phyloP scores from a whole-genome alignment of 1,140 invertebrate species.

The Apis laboriosa region DNA sequence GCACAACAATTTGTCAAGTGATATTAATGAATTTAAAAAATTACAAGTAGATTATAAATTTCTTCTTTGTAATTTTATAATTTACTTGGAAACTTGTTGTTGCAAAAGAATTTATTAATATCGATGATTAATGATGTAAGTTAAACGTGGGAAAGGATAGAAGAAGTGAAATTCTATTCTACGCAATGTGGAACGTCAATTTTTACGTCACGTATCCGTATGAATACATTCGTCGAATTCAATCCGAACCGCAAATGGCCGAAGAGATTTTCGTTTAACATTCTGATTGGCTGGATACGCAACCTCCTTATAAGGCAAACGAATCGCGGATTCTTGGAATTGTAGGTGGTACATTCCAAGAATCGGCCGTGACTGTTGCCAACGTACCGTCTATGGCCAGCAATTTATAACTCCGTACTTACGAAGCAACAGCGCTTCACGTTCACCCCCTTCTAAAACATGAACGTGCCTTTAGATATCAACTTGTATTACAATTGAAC shows the following conservation, averaged over 20 bases:
- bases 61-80: too few species aligned
- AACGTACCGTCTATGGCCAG: slow-evolving; percentile 26
- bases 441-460: neutral
- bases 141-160: too few species aligned
- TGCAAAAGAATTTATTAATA: too few species aligned
- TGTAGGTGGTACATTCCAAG: slow-evolving; percentile 37
- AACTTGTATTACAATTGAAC: neutral
- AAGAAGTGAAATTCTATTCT: too few species aligned
- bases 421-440: slow-evolving; percentile 10
- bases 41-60: too few species aligned
- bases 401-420: slow-evolving; percentile 21
- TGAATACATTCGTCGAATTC: neutral
- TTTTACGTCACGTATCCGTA: neutral
- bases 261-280: slow-evolving; percentile 24
- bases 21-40: too few species aligned
- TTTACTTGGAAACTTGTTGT: too few species aligned
- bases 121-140: too few species aligned
- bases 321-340: slow-evolving; percentile 26
- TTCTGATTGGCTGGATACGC: slow-evolving; percentile 21
- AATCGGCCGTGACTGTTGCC: slow-evolving; percentile 29
- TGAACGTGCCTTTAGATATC: neutral
- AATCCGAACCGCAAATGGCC: neutral
- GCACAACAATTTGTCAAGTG: too few species aligned
- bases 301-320: slow-evolving; percentile 16
- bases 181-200: too few species aligned